A percentile compares a stretch with the other conserved stretches of the same genome.
phyloP scores from a whole-genome alignment of 2,888 invertebrate species.

The Agonopterix subpropinquella region DNA sequence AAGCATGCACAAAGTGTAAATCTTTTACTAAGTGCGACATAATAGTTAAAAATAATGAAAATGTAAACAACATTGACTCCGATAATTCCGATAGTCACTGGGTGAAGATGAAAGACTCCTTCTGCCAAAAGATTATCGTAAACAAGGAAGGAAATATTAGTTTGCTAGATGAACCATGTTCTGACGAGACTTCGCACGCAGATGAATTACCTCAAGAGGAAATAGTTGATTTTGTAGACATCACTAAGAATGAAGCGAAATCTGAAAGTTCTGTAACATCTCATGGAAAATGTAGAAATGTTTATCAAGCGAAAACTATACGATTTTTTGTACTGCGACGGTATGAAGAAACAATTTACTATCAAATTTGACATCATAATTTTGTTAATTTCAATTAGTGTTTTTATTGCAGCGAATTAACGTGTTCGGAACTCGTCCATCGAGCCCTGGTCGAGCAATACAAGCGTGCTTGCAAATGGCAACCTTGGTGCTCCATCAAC shows the following conservation, averaged over 20 bases:
- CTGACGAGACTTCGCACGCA: slow-evolving; percentile 18
- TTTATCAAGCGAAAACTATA: slow-evolving; percentile 40
- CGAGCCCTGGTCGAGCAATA: slow-evolving; percentile 43
- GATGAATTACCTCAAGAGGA: slow-evolving; percentile 20
- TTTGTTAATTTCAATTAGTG: no score
- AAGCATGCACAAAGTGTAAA: slow-evolving; percentile 44
- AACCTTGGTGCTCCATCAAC: slow-evolving; percentile 58
- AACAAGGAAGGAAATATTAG: slow-evolving; percentile 51
- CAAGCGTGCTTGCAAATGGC: slow-evolving; percentile 42
- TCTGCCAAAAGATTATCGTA: slow-evolving; percentile 41
- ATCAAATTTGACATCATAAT: no score
- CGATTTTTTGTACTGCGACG: slow-evolving; percentile 53
- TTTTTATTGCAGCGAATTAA: slow-evolving; percentile 37
- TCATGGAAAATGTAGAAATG: slow-evolving; percentile 46
- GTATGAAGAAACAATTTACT: slow-evolving; percentile 24
- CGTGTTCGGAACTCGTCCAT: slow-evolving; percentile 58
- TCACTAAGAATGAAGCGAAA: slow-evolving; percentile 19
- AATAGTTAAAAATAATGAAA: slow-evolving; percentile 31
- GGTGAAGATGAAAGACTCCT: slow-evolving; percentile 59
- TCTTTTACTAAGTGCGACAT: slow-evolving; percentile 44
- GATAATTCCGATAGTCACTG: slow-evolving; percentile 36
- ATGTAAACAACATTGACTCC: slow-evolving; percentile 11
- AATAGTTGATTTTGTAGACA: slow-evolving; percentile 12
- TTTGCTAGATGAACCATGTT: slow-evolving; percentile 28
- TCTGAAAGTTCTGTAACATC: slow-evolving; percentile 31